phyloP scores from a whole-genome alignment of 1,140 invertebrate genomes.

The Adoxophyes honmai region DNA sequence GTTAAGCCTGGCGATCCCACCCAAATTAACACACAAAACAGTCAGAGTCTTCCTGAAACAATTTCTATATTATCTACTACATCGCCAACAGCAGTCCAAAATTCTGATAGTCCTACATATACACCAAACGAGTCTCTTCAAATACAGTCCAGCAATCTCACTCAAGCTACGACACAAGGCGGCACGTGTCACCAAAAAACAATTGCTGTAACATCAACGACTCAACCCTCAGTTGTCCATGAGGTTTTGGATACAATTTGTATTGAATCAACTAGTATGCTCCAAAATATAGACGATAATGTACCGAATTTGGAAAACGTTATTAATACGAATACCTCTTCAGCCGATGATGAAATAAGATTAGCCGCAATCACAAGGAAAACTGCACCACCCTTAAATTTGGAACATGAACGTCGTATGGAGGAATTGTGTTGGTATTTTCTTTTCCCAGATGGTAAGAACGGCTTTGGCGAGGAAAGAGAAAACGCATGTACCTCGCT shows the following conservation, averaged over 20 bases:
- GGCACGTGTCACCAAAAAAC: no score
- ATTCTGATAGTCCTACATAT: no score
- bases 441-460: constrained; percentile 27
- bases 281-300: constrained; percentile 16
- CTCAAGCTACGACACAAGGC: no score
- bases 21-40: no score
- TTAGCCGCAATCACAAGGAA: constrained; percentile 22
- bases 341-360: constrained; percentile 12
- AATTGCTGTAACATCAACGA: no score
- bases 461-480: constrained; percentile 17
- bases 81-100: no score
- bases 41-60: no score
- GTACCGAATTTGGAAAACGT: constrained; percentile 25
- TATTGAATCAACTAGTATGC: background rate
- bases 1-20: no score
- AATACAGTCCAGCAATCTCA: no score
- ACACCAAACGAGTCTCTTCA: no score
- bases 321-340: constrained; percentile 11
- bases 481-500: background rate
- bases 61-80: no score
- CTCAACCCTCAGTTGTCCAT: background rate
- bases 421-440: constrained; percentile 28
- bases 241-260: background rate
- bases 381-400: constrained; percentile 30
- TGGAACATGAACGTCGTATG: constrained; percentile 21